Evolutionary conservation across 2,797 vertebrate species (phyloP).

Genomic region (Channa striata): DNA sequence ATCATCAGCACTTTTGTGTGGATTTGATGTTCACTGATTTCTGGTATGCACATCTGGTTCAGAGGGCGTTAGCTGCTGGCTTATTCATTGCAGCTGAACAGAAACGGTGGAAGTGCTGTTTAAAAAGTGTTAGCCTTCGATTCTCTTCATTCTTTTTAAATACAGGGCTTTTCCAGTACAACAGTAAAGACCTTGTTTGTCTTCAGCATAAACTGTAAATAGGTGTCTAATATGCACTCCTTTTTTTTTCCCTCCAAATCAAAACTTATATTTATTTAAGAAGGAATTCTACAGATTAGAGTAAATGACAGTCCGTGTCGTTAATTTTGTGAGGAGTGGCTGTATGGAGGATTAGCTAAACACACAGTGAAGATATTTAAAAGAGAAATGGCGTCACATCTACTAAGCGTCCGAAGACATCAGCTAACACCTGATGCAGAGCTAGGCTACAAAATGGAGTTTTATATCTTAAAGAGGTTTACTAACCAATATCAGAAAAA

Average conservation of each 20-base stretch:
- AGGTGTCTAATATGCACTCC: constrained; percentile 78
- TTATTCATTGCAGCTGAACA: constrained; percentile 44
- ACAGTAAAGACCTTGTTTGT: constrained; percentile 58
- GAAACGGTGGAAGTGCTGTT: constrained; percentile 63
- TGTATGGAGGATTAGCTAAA: constrained; percentile 40
- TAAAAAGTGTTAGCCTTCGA: constrained; percentile 63
- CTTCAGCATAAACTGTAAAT: constrained; percentile 78
- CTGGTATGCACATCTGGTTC: constrained; percentile 19
- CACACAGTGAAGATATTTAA: constrained; percentile 50
- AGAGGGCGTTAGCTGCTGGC: constrained; percentile 31
- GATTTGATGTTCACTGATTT: constrained; percentile 31
- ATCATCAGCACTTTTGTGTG: constrained; percentile 35
- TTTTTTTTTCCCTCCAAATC: constrained; percentile 69
- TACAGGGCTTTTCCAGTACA: constrained; percentile 49
- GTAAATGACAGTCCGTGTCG: constrained; percentile 51
- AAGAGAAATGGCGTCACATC: constrained; percentile 57
- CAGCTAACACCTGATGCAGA: constrained; percentile 72
- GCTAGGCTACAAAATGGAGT: constrained; percentile 68
- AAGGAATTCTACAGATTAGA: constrained; percentile 62
- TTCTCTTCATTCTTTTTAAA: constrained; percentile 59
- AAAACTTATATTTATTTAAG: constrained; percentile 83
- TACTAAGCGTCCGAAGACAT: constrained; percentile 71
- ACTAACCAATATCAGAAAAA: constrained; percentile 82
- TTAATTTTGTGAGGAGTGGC: constrained; percentile 37
- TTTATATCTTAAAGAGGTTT: constrained; percentile 85